These are phyloP conservation scores for Tringa solitaria DNA, from an alignment of 2,113 vertebrate species.

Conservation along the genomic window DNA sequence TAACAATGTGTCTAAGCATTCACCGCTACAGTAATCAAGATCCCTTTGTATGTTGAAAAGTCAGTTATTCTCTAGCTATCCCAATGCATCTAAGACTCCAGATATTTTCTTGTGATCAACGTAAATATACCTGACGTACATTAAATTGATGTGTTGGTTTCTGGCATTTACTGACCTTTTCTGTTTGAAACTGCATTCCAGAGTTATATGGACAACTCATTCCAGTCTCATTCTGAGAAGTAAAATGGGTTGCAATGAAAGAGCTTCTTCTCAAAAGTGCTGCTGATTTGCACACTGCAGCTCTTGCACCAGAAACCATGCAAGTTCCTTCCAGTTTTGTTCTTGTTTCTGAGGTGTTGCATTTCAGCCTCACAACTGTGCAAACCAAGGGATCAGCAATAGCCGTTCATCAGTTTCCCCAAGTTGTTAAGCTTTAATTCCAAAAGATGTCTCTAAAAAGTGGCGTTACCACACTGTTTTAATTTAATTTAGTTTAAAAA, in stretches of 20 bases:
- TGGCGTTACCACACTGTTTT: background rate
- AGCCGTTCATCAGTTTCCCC: background rate
- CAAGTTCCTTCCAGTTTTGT: constrained; percentile 4
- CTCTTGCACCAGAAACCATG: background rate
- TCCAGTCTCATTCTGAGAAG: background rate
- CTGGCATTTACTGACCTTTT: background rate
- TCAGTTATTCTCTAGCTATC: background rate
- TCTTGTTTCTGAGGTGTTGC: background rate
- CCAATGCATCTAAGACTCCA: background rate
- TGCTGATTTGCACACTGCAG: background rate
- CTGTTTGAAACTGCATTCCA: background rate
- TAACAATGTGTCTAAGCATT: background rate
- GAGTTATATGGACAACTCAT: background rate
- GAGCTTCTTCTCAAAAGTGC: background rate
- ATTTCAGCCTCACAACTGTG: background rate
- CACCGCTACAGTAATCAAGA: background rate
- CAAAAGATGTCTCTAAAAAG: background rate
- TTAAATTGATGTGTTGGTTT: background rate
- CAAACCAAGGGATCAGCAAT: background rate
- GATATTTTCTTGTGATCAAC: background rate
- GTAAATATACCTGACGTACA: background rate
- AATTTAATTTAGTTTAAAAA: background rate
- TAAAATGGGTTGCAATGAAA: background rate
- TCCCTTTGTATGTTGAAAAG: background rate
- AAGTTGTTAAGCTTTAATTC: background rate